Conservation (phyloP, 1,140 invertebrate genomes). For the Pseudomyrmex concolor region DNA sequence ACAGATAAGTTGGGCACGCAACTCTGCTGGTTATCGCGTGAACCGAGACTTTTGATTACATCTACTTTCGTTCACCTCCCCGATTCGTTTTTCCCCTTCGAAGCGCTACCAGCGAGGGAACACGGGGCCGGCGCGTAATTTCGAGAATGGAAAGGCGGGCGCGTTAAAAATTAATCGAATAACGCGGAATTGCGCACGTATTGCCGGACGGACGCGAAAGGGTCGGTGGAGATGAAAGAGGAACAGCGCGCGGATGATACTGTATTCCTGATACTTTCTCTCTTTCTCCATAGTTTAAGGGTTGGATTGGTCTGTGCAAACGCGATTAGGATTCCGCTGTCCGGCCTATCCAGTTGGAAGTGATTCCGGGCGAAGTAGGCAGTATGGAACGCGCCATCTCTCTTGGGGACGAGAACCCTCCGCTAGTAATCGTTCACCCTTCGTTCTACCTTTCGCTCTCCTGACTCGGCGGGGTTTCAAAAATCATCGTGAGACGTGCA, state of each 20-base stretch:
- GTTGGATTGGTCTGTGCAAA: constrained; percentile 55
- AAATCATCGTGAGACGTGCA: constrained; percentile 61
- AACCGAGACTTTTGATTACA: background rate
- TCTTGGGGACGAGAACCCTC: constrained; percentile 24
- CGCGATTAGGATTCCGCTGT: constrained; percentile 52
- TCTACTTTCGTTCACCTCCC: background rate
- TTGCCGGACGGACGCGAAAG: background rate
- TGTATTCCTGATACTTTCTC: background rate
- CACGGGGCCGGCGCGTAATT: constrained; percentile 48
- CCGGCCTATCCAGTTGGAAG: constrained; percentile 50
- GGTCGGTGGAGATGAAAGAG: background rate
- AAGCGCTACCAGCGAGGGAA: constrained; percentile 5
- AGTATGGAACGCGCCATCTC: constrained; percentile 37
- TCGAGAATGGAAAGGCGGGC: constrained; percentile 56
- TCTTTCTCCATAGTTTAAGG: background rate
- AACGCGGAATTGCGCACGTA: constrained; percentile 63
- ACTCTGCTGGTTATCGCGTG: background rate
- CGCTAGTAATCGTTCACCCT: background rate
- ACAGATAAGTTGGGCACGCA: background rate
- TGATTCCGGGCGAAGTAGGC: constrained; percentile 52
- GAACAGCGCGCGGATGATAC: background rate
- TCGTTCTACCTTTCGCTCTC: background rate
- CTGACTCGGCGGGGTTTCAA: constrained; percentile 40
- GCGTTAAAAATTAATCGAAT: constrained; percentile 69
- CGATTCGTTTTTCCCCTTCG: background rate